phyloP scores from a whole-genome alignment of 2,888 invertebrate genomes.

The Penaeus monodon region DNA sequence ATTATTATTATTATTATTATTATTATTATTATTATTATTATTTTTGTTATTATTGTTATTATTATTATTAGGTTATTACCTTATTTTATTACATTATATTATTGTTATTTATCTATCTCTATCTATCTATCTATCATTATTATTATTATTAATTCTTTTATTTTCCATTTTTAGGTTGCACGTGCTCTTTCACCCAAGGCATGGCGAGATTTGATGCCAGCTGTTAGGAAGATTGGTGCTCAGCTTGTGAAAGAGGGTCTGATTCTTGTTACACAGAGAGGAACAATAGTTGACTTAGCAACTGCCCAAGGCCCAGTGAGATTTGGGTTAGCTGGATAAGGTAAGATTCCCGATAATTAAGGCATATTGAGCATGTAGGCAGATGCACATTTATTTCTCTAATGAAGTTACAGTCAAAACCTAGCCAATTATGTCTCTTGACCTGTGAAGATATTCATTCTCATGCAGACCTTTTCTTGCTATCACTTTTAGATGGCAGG shows the following conservation, averaged over 20 bases:
- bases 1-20: neutral
- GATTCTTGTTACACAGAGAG: conserved; percentile 51
- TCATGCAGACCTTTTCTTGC: too few species aligned
- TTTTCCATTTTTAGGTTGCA: conserved; percentile 37
- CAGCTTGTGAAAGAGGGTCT: conserved; percentile 47
- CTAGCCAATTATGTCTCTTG: too few species aligned
- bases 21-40: neutral
- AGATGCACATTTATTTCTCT: neutral
- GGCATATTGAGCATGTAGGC: neutral
- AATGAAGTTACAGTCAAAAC: too few species aligned
- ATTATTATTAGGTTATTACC: too few species aligned
- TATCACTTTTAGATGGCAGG: conserved; percentile 4
- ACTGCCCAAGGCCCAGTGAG: conserved; percentile 49
- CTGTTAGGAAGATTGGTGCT: conserved; percentile 42
- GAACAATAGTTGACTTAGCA: conserved; percentile 46
- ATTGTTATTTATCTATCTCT: too few species aligned
- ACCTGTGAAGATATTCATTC: too few species aligned
- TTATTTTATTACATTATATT: too few species aligned
- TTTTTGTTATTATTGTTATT: neutral
- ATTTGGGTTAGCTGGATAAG: conserved; percentile 44
- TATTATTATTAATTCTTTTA: neutral
- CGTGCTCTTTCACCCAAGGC: conserved; percentile 50
- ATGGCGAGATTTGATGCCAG: conserved; percentile 52
- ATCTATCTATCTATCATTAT: neutral
- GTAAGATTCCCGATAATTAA: neutral